Conservation (phyloP, 2,797 vertebrate species). For the Parauchenoglanis ngamensis region DNA sequence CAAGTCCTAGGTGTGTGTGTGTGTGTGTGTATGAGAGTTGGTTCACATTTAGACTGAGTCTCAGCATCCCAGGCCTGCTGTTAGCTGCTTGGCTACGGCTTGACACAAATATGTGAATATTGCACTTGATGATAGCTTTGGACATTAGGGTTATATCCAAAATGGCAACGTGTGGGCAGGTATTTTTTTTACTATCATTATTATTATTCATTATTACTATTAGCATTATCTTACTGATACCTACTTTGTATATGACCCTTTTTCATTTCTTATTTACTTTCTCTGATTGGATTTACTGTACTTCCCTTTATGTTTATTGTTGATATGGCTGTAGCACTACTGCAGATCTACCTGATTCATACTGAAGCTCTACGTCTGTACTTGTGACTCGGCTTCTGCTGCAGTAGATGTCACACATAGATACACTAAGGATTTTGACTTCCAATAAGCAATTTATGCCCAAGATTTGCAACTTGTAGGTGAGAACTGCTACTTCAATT, state of each 20-base stretch:
- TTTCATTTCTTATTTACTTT: neutral
- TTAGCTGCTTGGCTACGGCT: slow-evolving; percentile 63
- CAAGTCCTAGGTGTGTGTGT: slow-evolving; percentile 30
- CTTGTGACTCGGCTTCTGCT: neutral
- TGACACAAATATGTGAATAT: slow-evolving; percentile 56
- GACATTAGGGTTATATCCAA: neutral
- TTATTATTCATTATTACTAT: neutral
- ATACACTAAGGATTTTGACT: neutral
- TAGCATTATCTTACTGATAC: neutral
- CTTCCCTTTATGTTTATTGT: neutral
- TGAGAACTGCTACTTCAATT: neutral
- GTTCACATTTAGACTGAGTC: slow-evolving; percentile 61
- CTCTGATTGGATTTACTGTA: neutral
- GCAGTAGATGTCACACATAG: neutral
- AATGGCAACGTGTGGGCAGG: neutral
- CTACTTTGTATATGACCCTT: neutral
- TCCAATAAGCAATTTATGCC: neutral
- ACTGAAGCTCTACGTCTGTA: neutral
- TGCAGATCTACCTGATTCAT: neutral
- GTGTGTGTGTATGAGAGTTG: slow-evolving; percentile 35
- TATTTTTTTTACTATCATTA: neutral
- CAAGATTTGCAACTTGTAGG: neutral
- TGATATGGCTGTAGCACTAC: neutral
- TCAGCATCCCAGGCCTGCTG: slow-evolving; percentile 70
- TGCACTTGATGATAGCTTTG: slow-evolving; percentile 43